Percentiles rank a stretch among this genome's conserved stretches.
phyloP scores from a whole-genome alignment of 2,888 invertebrate species.

The Dasypogon diadema region DNA sequence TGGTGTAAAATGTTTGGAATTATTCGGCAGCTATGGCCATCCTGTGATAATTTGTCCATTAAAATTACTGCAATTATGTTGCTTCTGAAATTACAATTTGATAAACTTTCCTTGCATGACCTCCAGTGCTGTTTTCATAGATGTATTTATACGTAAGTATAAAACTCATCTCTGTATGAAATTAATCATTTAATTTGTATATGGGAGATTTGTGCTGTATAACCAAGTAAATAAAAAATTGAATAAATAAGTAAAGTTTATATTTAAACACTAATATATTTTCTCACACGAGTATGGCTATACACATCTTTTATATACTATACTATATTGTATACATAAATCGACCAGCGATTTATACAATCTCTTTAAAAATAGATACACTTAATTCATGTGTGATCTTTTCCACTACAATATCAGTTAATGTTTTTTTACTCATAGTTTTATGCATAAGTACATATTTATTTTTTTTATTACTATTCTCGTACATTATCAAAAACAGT shows the following conservation, averaged over 20 bases:
- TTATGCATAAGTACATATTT: slow-evolving; percentile 11
- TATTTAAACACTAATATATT: slow-evolving; percentile 25
- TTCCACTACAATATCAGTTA: background rate
- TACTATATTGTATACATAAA: slow-evolving; percentile 20
- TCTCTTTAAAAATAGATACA: slow-evolving; percentile 27
- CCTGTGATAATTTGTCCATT: too few relatives aligned
- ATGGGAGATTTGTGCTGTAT: too few relatives aligned
- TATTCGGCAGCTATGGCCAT: too few relatives aligned
- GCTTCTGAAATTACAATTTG: too few relatives aligned
- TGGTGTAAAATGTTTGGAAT: too few relatives aligned
- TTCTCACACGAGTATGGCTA: slow-evolving; percentile 32
- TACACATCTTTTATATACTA: slow-evolving; percentile 25
- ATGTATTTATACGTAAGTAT: too few relatives aligned
- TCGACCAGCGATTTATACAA: slow-evolving; percentile 39
- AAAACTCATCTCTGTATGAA: too few relatives aligned
- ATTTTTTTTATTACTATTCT: slow-evolving; percentile 1
- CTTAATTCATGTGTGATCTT: background rate
- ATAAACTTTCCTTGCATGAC: too few relatives aligned
- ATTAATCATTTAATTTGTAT: too few relatives aligned
- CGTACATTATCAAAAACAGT: slow-evolving; percentile 39
- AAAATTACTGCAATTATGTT: too few relatives aligned
- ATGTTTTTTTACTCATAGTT: slow-evolving; percentile 1
- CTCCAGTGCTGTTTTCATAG: too few relatives aligned
- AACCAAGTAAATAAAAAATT: too few relatives aligned
- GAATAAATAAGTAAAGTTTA: background rate